Base-by-base conservation (phyloP, 2,113 vertebrate genomes). In the Myiagra hebetior region DNA sequence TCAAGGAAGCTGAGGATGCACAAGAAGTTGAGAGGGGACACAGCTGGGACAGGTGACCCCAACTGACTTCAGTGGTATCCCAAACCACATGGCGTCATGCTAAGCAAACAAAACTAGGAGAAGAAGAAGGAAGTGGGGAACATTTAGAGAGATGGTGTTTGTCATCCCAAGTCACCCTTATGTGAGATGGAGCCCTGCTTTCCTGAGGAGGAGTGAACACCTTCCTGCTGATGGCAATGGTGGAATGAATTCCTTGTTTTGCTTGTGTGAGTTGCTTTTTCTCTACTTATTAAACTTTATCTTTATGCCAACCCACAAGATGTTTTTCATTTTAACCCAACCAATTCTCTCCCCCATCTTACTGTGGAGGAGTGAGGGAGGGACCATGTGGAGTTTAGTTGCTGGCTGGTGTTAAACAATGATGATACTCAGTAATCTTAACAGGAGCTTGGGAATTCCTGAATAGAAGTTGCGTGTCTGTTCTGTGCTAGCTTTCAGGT, bases 351-450 rank as follows among this genome's bases (percentile, higher is more conserved):
- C 16, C 12, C 7, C 7, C 3, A 13, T 46, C 19, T 30, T 46
- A 46, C 15, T n/a, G 16, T 60, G 28, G 16, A 39, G n/a, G 16
- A 53, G 13, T 37, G 42, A 73, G 18, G 9, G 15, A 59, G 20
- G 11, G 7, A 53, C 23, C 0, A 0, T 26, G 8, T 39, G n/a
- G 9, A 11, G 9, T 60, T 82, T 46, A 18, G 9, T 21, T 60
- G 10, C 28, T 60, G 24, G 28, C 13, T n/a, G 16, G 9, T 39
- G 28, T 60, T 46, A 68, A 28, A 50, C 8, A 80, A 28, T 60
- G 28, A n/a, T 11, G 28, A n/a, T 11, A 22, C 20, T 46, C 41
- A 57, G 13, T 60, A 74, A 41, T 55, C 50, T 81, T 74, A 53
- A 65, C 3, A 53, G 16, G 37, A 82, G 3, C 2, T 60, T 68